Percentiles rank a stretch among this genome's conserved stretches.
These are phyloP conservation scores for Drosophila flavopinicola DNA, from an alignment of 2,888 invertebrate species.

Conservation along the genomic window DNA sequence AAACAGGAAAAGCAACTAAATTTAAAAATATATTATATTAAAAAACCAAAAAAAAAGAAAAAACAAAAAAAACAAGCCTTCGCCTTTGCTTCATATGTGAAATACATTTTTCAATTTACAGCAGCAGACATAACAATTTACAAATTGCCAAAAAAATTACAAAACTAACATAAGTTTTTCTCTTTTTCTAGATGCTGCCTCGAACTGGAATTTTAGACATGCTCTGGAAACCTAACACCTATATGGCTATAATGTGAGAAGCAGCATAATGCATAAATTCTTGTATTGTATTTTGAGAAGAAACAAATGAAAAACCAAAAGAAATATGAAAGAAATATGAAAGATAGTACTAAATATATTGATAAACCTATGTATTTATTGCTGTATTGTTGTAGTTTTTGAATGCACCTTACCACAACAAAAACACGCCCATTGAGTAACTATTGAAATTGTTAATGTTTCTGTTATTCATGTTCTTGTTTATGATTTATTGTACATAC, in stretches of 20 bases:
- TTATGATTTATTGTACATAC: slow-evolving; percentile 25
- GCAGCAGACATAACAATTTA: not conserved
- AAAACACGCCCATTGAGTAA: slow-evolving; percentile 39
- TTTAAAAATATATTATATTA: slow-evolving; percentile 66
- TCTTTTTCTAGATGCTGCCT: slow-evolving; percentile 64
- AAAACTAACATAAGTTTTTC: slow-evolving; percentile 62
- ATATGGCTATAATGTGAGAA: slow-evolving; percentile 34
- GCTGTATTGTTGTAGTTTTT: slow-evolving; percentile 71
- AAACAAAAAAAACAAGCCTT: slow-evolving; percentile 17
- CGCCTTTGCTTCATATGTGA: slow-evolving; percentile 26
- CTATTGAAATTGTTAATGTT: slow-evolving; percentile 40
- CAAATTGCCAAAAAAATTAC: not conserved
- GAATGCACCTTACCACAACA: slow-evolving; percentile 40
- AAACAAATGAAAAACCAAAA: slow-evolving; percentile 37
- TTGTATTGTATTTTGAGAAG: slow-evolving; percentile 56
- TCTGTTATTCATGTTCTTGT: slow-evolving; percentile 29
- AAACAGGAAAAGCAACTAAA: slow-evolving; percentile 62
- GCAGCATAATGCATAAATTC: slow-evolving; percentile 35
- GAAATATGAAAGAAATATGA: slow-evolving; percentile 23
- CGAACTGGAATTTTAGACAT: slow-evolving; percentile 4
- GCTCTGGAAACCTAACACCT: slow-evolving; percentile 1
- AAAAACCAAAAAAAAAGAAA: slow-evolving; percentile 46
- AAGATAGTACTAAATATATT: slow-evolving; percentile 53
- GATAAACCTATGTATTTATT: slow-evolving; percentile 65
- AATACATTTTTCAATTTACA: slow-evolving; percentile 21